Conservation (phyloP, 2,113 vertebrate species). For the Fulmarus glacialis region DNA sequence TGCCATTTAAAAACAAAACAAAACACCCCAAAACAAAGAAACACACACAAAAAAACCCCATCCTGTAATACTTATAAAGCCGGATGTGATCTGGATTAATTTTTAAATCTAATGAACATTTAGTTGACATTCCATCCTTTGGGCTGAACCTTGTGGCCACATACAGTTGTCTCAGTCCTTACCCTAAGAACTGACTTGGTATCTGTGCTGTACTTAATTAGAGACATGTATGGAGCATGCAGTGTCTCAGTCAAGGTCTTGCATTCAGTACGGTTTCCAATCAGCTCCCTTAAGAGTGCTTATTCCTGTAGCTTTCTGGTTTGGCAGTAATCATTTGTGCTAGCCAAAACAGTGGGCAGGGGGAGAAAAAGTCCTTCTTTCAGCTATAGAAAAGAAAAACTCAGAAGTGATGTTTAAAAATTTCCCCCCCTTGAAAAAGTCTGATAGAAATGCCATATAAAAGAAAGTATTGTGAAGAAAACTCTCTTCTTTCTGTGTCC, state of each 20-base stretch:
- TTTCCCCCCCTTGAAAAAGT: neutral
- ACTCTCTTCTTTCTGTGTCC: neutral
- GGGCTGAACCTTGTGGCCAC: neutral
- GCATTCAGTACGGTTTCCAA: neutral
- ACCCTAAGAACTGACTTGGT: neutral
- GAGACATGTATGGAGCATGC: fast-evolving
- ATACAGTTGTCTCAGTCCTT: neutral
- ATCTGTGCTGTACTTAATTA: neutral
- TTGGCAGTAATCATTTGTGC: neutral
- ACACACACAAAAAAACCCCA: neutral
- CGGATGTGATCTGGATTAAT: neutral
- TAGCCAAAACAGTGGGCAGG: neutral
- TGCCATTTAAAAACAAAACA: neutral
- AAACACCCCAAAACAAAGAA: neutral
- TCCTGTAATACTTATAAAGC: neutral
- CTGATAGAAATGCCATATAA: neutral
- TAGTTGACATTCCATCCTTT: neutral
- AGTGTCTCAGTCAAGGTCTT: neutral
- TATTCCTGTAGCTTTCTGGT: neutral
- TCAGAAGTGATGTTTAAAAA: neutral
- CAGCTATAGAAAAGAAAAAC: neutral
- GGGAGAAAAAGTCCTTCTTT: neutral
- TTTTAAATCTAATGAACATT: neutral
- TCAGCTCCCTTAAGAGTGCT: neutral
- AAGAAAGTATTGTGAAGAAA: neutral